Conservation (phyloP, 2,797 vertebrate species). For the Propithecus deckenii region DNA sequence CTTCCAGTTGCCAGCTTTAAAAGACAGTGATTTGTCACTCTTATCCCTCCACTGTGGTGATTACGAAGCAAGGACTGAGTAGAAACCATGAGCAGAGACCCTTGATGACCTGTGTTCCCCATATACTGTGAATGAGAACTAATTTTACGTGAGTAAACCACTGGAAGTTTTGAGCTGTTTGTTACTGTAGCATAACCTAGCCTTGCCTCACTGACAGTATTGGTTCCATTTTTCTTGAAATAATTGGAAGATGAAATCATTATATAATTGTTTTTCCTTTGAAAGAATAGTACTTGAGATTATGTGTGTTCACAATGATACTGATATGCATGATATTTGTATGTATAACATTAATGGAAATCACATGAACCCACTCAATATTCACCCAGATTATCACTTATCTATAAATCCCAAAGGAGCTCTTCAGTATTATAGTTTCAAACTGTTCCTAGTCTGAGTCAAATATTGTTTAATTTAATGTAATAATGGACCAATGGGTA, state of each 20-base stretch:
- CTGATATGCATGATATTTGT: not conserved
- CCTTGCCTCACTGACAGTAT: not conserved
- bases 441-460: not conserved
- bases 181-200: not conserved
- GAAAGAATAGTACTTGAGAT: conserved; percentile 4
- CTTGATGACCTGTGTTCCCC: not conserved
- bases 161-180: not conserved
- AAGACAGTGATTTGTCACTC: not conserved
- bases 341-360: not conserved
- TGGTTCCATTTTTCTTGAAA: not conserved
- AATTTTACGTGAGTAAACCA: not conserved
- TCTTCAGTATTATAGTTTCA: not conserved
- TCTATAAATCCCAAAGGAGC: not conserved
- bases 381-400: not conserved
- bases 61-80: not conserved
- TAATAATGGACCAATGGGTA: not conserved
- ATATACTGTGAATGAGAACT: not conserved
- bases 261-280: not conserved
- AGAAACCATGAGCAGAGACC: not conserved
- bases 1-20: not conserved
- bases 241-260: conserved; percentile 12
- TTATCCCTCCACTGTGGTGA: not conserved
- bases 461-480: not conserved
- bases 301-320: not conserved
- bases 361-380: not conserved